phyloP scores from a whole-genome alignment of 1,140 invertebrate species.

The Cotesia vestalis region DNA sequence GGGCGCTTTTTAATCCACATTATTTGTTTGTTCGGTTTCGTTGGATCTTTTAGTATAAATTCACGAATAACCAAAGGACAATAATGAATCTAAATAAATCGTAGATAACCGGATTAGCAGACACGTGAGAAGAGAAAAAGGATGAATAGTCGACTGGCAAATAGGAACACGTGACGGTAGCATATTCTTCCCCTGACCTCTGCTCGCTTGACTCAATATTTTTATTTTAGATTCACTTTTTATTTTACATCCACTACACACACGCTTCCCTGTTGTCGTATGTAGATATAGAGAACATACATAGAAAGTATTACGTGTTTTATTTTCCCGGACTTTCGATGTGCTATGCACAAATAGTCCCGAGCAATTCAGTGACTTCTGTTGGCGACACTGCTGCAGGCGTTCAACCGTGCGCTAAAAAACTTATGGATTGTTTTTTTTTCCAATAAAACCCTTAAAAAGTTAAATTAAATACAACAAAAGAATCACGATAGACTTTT shows the following conservation, averaged over 20 bases:
- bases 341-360: slow-evolving; percentile 26
- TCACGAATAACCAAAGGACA: too few species aligned
- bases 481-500: too few species aligned
- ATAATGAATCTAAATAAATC: slow-evolving; percentile 11
- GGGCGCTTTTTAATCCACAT: not conserved
- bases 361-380: slow-evolving; percentile 16
- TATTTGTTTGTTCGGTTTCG: not conserved
- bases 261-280: too few species aligned
- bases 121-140: not conserved
- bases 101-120: not conserved
- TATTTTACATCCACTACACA: not conserved
- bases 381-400: slow-evolving; percentile 21
- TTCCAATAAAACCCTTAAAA: not conserved
- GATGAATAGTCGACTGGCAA: not conserved
- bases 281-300: too few species aligned
- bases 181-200: slow-evolving; percentile 9
- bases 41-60: too few species aligned
- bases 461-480: not conserved
- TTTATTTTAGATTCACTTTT: not conserved
- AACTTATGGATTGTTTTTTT: not conserved
- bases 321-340: slow-evolving; percentile 17
- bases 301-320: slow-evolving; percentile 18
- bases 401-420: not conserved
- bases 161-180: not conserved
- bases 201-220: not conserved